phyloP scores from a whole-genome alignment of 2,888 invertebrate genomes.

The Drosophila subsilvestris region DNA sequence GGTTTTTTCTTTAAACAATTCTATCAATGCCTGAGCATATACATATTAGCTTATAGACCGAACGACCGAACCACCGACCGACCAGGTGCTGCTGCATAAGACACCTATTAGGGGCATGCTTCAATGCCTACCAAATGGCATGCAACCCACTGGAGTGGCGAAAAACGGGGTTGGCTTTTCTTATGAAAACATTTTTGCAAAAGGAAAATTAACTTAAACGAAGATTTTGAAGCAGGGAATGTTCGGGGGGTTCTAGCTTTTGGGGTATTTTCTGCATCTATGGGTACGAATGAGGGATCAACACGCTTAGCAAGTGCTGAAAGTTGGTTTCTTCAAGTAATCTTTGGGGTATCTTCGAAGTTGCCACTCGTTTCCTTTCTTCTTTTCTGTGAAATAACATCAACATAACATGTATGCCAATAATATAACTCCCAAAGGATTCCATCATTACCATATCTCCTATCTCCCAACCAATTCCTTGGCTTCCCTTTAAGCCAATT shows the following conservation, averaged over 20 bases:
- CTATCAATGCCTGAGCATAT: slow-evolving; percentile 62
- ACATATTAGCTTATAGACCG: slow-evolving; percentile 23
- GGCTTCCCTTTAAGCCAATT: slow-evolving; percentile 24
- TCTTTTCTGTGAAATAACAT: too few species aligned
- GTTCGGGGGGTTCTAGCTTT: neutral
- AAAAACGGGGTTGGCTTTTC: slow-evolving; percentile 27
- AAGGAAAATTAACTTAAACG: neutral
- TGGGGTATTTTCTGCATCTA: neutral
- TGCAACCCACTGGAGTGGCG: slow-evolving; percentile 1
- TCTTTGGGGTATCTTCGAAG: too few species aligned
- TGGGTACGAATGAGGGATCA: neutral
- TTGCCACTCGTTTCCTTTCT: too few species aligned
- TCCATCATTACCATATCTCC: slow-evolving; percentile 6
- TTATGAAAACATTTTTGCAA: slow-evolving; percentile 36
- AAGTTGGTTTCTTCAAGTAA: too few species aligned
- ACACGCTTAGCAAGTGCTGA: neutral
- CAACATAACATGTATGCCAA: too few species aligned
- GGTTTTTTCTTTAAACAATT: slow-evolving; percentile 61
- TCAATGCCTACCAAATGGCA: slow-evolving; percentile 62
- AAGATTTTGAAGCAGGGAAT: neutral
- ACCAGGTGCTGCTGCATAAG: slow-evolving; percentile 47
- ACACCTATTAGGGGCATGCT: slow-evolving; percentile 69
- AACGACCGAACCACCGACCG: neutral
- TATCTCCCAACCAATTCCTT: neutral
- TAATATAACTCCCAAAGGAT: neutral